Evolutionary conservation across 2,113 vertebrate species (phyloP).

Genomic region (Hippolais icterina): DNA sequence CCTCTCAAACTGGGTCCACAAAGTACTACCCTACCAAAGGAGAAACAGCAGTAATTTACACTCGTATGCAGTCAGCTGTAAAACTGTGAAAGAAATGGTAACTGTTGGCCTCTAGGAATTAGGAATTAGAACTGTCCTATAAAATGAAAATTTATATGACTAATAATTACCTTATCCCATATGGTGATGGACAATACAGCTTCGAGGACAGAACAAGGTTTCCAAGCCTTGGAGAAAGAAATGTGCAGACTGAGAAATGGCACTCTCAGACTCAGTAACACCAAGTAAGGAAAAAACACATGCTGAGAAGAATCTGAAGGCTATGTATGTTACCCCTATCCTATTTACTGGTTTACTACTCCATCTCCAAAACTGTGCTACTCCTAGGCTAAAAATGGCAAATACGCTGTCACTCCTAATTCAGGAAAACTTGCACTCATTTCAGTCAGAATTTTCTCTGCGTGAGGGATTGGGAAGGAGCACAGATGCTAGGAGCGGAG

Average conservation of each 20-base stretch:
- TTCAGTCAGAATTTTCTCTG: neutral
- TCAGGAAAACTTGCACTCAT: neutral
- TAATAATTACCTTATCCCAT: slow-evolving; percentile 62
- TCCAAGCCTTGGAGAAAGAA: slow-evolving; percentile 16
- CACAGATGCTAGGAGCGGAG: neutral
- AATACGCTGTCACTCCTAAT: neutral
- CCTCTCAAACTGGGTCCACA: neutral
- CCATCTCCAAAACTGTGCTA: neutral
- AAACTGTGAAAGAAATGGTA: neutral
- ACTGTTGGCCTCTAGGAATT: slow-evolving; percentile 31
- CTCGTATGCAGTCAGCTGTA: neutral
- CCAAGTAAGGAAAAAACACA: neutral
- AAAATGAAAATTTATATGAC: slow-evolving; percentile 57
- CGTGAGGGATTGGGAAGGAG: neutral
- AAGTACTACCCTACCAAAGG: neutral
- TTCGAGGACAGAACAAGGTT: slow-evolving; percentile 1
- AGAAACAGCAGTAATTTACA: neutral
- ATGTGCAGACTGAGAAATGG: neutral
- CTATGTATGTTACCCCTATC: neutral
- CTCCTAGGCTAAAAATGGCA: slow-evolving; percentile 21
- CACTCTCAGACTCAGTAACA: neutral
- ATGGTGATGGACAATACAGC: neutral
- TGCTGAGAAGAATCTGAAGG: neutral
- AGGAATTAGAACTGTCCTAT: slow-evolving; percentile 49
- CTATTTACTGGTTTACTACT: slow-evolving; percentile 12